phyloP scores from a whole-genome alignment of 2,888 invertebrate genomes.

The Glyphotaelius pellucidus region DNA sequence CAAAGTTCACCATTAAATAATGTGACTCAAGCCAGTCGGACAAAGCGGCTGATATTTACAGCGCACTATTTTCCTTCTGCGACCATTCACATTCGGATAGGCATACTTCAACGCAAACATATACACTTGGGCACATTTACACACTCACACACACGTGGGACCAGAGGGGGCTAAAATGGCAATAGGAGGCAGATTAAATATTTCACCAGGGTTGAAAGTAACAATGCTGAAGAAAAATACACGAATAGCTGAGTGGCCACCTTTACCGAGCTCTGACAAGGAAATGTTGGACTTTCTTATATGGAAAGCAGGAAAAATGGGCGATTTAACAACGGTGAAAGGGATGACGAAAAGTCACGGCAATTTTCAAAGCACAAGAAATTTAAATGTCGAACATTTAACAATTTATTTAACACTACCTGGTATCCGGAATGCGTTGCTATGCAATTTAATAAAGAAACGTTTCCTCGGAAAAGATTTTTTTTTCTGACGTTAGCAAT shows the following conservation, averaged over 20 bases:
- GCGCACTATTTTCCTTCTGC: conserved; percentile 53
- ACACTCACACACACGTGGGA: neutral
- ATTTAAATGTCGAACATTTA: neutral
- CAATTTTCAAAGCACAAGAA: neutral
- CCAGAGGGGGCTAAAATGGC: neutral
- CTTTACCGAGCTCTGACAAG: conserved; percentile 4
- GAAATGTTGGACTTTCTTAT: conserved; percentile 20
- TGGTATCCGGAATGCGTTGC: no score
- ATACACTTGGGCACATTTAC: neutral
- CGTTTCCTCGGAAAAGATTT: no score
- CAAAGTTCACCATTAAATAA: conserved; percentile 44
- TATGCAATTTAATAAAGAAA: no score
- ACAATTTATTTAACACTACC: no score
- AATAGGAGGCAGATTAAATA: conserved; percentile 65
- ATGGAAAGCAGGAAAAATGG: conserved; percentile 37
- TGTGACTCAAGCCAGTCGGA: conserved; percentile 57
- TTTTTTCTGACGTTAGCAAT: no score
- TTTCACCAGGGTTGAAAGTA: conserved; percentile 61
- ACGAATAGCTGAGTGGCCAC: conserved; percentile 45
- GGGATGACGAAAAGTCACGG: neutral
- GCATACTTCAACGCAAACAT: conserved; percentile 25
- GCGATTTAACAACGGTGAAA: neutral
- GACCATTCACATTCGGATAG: conserved; percentile 51
- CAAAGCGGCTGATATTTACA: conserved; percentile 64
- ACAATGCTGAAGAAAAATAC: conserved; percentile 60